These are phyloP conservation scores for Pyrocoelia pectoralis DNA, from an alignment of 2,888 invertebrate genomes.

Conservation along the genomic window DNA sequence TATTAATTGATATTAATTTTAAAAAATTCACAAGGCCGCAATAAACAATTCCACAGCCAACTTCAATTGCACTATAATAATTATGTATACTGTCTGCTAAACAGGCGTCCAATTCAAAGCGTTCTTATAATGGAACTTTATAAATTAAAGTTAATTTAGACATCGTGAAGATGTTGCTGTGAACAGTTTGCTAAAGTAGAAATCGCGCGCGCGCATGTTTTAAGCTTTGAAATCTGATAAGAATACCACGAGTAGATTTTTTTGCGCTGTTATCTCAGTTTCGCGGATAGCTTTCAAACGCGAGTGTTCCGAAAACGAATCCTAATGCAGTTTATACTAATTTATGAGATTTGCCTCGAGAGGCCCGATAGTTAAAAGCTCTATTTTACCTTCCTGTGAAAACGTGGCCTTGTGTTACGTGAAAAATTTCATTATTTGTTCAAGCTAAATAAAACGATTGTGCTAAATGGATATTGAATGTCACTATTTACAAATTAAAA, in stretches of 20 bases:
- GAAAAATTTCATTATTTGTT: constrained; percentile 27
- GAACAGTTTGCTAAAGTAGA: constrained; percentile 39
- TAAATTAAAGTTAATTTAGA: constrained; percentile 56
- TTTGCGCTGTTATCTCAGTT: constrained; percentile 8
- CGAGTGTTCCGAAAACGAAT: constrained; percentile 9
- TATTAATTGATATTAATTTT: constrained; percentile 23
- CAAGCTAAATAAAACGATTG: constrained; percentile 41
- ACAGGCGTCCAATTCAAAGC: constrained; percentile 30
- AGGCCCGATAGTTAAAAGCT: constrained; percentile 18
- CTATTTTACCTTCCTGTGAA: constrained; percentile 23
- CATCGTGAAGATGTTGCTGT: constrained; percentile 48
- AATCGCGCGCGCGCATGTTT: constrained; percentile 25
- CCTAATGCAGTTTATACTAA: constrained; percentile 31
- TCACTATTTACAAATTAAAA: constrained; percentile 60
- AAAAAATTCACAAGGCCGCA: constrained; percentile 22
- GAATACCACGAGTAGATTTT: constrained; percentile 12
- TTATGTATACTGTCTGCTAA: constrained; percentile 27
- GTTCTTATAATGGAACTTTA: constrained; percentile 35
- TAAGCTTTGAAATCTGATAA: constrained; percentile 25
- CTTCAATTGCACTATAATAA: constrained; percentile 24
- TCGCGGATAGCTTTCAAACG: constrained; percentile 18
- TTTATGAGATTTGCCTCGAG: constrained; percentile 24
- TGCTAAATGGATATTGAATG: constrained; percentile 61
- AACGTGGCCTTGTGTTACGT: constrained; percentile 28
- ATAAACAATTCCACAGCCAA: constrained; percentile 30